Evolutionary conservation across 2,797 vertebrate species (phyloP).

Genomic region (Scleropages formosus): DNA sequence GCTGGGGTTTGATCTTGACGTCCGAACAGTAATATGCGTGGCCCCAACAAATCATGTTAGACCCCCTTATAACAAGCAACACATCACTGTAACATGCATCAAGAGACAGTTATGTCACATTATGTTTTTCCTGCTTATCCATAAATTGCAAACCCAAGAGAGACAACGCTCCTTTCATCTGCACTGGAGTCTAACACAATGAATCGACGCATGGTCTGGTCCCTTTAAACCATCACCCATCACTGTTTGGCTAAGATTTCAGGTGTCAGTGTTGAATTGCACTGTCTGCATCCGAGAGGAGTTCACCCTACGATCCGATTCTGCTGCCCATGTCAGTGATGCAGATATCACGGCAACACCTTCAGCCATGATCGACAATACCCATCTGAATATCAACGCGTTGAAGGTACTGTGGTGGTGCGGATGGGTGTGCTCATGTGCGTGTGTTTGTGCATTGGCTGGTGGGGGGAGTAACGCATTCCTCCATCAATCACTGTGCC

Average conservation of each 20-base stretch:
- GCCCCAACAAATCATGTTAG: conserved; percentile 55
- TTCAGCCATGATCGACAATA: background rate
- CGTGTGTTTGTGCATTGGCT: background rate
- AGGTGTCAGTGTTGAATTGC: background rate
- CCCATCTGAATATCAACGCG: too few species aligned
- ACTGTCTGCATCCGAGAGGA: background rate
- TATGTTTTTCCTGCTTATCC: background rate
- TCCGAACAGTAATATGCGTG: too few species aligned
- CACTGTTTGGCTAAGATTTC: background rate
- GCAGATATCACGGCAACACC: background rate
- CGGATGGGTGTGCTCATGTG: background rate
- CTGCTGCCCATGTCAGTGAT: background rate
- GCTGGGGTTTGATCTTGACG: background rate
- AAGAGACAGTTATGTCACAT: background rate
- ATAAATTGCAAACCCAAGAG: background rate
- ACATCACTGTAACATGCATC: too few species aligned
- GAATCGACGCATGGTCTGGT: background rate
- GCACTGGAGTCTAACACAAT: background rate
- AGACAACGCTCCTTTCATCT: background rate
- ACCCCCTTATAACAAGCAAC: conserved; percentile 56
- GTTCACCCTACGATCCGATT: background rate
- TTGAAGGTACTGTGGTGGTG: too few species aligned
- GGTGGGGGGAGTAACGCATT: too few species aligned
- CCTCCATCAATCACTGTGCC: background rate
- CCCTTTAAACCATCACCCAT: background rate